Evolutionary conservation across 2,113 vertebrate species (phyloP).

Genomic region (Marcusenius ussheri): DNA sequence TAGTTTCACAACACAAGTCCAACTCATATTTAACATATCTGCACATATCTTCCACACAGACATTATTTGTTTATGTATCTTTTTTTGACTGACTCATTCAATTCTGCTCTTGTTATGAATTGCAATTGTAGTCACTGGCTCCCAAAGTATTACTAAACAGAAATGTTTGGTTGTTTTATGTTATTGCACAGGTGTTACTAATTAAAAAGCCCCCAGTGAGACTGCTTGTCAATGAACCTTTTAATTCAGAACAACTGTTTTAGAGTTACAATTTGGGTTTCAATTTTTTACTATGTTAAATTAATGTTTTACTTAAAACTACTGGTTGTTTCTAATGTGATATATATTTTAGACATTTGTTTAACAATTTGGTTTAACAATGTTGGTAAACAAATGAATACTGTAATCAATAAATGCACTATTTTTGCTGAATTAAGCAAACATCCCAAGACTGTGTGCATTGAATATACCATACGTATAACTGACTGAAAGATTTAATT

Average conservation of each 20-base stretch:
- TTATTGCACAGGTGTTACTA: background rate
- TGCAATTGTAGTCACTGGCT: background rate
- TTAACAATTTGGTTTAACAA: too few species aligned
- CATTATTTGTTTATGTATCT: too few species aligned
- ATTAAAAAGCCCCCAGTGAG: background rate
- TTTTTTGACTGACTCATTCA: background rate
- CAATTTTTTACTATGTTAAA: background rate
- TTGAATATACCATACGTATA: background rate
- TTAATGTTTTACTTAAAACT: background rate
- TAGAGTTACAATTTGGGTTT: background rate
- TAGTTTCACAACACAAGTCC: background rate
- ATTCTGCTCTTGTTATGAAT: background rate
- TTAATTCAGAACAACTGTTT: background rate
- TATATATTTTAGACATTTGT: background rate
- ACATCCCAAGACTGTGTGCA: background rate
- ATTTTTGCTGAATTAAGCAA: background rate
- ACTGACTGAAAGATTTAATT: background rate
- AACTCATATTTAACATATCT: background rate
- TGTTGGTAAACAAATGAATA: background rate
- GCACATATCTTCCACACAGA: background rate
- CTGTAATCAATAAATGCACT: background rate
- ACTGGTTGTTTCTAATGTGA: background rate
- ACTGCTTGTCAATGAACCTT: background rate
- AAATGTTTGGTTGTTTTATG: background rate
- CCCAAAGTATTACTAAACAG: background rate